phyloP scores from a whole-genome alignment of 2,113 vertebrate genomes.

The Laterallus jamaicensis region DNA sequence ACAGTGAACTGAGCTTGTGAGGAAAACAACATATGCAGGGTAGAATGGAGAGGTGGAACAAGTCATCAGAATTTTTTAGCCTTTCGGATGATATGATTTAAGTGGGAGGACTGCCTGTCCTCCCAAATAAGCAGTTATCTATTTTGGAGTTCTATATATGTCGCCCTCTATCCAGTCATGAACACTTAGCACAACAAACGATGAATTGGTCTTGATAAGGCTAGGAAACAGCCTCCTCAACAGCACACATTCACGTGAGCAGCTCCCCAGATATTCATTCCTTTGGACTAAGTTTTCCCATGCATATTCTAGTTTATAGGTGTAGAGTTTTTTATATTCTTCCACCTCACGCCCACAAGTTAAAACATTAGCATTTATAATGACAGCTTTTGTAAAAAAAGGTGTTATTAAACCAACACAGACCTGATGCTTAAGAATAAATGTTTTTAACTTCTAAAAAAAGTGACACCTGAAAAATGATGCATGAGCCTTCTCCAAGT shows the following conservation, averaged over 20 bases:
- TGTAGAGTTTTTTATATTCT: not conserved
- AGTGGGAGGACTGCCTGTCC: conserved; percentile 62
- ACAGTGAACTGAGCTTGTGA: conserved; percentile 25
- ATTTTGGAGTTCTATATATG: conserved; percentile 53
- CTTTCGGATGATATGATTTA: conserved; percentile 52
- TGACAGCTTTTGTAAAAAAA: not conserved
- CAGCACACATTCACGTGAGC: not conserved
- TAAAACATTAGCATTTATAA: conserved; percentile 39
- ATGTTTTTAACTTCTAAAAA: not conserved
- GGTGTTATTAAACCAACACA: not conserved
- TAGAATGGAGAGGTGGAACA: conserved; percentile 53
- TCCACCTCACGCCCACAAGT: conserved; percentile 1
- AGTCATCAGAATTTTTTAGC: conserved; percentile 57
- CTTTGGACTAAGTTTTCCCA: not conserved
- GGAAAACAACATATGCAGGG: conserved; percentile 56
- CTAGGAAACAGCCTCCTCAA: conserved; percentile 1
- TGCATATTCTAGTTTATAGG: not conserved
- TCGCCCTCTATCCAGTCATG: conserved; percentile 32
- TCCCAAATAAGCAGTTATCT: conserved; percentile 56
- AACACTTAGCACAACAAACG: conserved; percentile 38
- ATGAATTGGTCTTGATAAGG: conserved; percentile 5
- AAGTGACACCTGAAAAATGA: not conserved
- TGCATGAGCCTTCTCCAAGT: not conserved
- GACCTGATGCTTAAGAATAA: not conserved
- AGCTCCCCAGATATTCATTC: not conserved